These are phyloP conservation scores for Tiphia femorata DNA, from an alignment of 2,888 invertebrate genomes.

Conservation along the genomic window DNA sequence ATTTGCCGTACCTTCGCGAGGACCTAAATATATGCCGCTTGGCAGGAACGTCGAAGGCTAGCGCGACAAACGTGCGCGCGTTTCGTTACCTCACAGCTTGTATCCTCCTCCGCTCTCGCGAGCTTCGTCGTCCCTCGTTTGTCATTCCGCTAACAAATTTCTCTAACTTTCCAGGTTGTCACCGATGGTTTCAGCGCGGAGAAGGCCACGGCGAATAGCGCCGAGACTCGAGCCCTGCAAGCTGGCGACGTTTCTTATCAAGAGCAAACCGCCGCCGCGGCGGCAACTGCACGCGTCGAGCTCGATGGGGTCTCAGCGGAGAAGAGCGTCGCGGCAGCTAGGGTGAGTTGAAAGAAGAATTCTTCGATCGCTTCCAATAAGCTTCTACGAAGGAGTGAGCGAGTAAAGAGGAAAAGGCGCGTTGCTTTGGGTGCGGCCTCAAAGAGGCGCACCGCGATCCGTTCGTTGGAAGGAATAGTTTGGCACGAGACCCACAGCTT, in stretches of 20 bases:
- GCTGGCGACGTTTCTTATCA: conserved; percentile 87
- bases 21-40: neutral
- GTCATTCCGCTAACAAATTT: neutral
- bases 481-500: conserved; percentile 37
- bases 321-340: conserved; percentile 85
- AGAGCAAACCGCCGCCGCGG: conserved; percentile 83
- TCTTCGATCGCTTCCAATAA: too few relatives aligned
- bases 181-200: conserved; percentile 87
- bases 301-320: conserved; percentile 89
- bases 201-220: conserved; percentile 79
- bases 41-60: neutral
- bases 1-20: neutral
- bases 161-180: conserved; percentile 71
- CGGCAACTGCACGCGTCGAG: conserved; percentile 83
- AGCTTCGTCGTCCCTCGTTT: neutral
- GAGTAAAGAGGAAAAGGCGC: conserved; percentile 20
- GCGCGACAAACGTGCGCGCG: too few relatives aligned
- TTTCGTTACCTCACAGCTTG: neutral
- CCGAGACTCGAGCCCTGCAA: conserved; percentile 81
- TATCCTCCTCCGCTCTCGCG: too few relatives aligned
- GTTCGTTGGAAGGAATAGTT: too few relatives aligned
- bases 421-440: conserved; percentile 36
- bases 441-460: conserved; percentile 20
- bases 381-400: too few relatives aligned
- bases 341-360: conserved; percentile 74